phyloP scores from a whole-genome alignment of 2,888 invertebrate species.

The Taphrorychus bicolor region DNA sequence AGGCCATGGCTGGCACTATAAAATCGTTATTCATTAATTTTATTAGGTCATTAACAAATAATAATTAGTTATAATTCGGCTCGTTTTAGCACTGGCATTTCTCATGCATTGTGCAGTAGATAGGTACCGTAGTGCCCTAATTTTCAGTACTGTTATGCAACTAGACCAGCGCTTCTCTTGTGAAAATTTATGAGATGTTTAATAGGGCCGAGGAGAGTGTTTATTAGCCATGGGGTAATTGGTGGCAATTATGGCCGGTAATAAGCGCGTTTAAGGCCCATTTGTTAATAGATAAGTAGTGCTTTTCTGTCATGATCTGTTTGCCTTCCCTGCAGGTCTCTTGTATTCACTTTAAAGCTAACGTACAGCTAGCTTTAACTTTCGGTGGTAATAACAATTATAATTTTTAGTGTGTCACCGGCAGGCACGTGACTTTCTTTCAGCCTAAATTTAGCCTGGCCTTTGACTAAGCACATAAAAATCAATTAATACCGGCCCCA shows the following conservation, averaged over 20 bases:
- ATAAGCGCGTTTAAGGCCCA: neutral
- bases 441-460: neutral
- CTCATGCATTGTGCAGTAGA: neutral
- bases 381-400: too few species aligned
- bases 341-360: too few species aligned
- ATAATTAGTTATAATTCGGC: too few species aligned
- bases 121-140: slow-evolving; percentile 21
- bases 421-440: too few species aligned
- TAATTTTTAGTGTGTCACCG: neutral
- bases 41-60: slow-evolving; percentile 12
- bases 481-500: neutral
- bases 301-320: neutral
- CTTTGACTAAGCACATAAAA: neutral
- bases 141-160: slow-evolving; percentile 17
- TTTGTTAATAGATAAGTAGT: neutral
- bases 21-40: neutral
- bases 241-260: neutral
- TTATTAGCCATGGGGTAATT: slow-evolving; percentile 2
- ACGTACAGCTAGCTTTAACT: too few species aligned
- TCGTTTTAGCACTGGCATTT: slow-evolving; percentile 9
- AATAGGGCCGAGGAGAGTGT: neutral
- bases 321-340: neutral
- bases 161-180: neutral
- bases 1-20: slow-evolving; percentile 10
- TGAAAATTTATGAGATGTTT: neutral